phyloP scores from a whole-genome alignment of 2,113 vertebrate genomes.

The Etheostoma spectabile region DNA sequence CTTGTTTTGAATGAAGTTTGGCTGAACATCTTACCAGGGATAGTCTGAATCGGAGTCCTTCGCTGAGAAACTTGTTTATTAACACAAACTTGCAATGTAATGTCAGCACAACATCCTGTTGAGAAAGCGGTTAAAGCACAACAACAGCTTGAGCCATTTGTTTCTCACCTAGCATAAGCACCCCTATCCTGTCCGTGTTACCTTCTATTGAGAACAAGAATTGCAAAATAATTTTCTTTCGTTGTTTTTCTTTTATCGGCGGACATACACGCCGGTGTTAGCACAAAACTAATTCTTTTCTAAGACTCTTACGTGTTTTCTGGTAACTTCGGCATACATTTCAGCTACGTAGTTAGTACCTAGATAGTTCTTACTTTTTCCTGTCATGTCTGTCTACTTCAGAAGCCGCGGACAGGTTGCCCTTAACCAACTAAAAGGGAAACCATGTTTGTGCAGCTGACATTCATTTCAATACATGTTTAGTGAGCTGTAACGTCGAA shows the following conservation, averaged over 20 bases:
- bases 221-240: not conserved
- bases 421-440: not conserved
- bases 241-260: too few species aligned
- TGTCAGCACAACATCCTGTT: not conserved
- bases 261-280: not conserved
- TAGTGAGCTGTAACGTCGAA: not conserved
- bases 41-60: not conserved
- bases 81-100: not conserved
- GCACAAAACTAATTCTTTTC: not conserved
- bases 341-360: not conserved
- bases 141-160: not conserved
- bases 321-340: not conserved
- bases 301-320: not conserved
- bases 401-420: slow-evolving; percentile 15
- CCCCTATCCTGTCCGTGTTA: not conserved
- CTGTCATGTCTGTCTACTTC: not conserved
- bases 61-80: not conserved
- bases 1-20: not conserved
- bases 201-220: not conserved
- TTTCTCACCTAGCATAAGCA: not conserved
- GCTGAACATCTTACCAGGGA: not conserved
- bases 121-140: not conserved
- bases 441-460: not conserved
- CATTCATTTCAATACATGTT: not conserved
- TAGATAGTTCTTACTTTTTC: not conserved